Evolutionary conservation across 1,140 invertebrate species (phyloP).

Genomic region (Harpegnathos saltator): DNA sequence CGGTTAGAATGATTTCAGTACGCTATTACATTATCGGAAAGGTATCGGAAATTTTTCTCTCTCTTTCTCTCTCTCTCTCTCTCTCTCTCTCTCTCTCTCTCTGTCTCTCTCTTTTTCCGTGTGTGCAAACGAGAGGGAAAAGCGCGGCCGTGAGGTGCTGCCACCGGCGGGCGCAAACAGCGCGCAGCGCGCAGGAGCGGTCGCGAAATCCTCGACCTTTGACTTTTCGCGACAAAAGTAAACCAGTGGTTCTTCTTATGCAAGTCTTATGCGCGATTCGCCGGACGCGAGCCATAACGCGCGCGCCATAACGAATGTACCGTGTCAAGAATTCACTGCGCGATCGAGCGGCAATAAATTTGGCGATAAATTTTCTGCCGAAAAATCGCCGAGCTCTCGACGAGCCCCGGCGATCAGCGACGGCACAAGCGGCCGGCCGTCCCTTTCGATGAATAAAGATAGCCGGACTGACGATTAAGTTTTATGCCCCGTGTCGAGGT

Average conservation of each 20-base stretch:
- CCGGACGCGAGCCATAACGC: constrained; percentile 1
- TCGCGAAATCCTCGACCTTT: constrained; percentile 54
- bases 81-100: too few species aligned
- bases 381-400: neutral
- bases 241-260: constrained; percentile 37
- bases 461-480: neutral
- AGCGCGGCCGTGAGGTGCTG: constrained; percentile 60
- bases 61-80: too few species aligned
- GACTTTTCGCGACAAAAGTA: constrained; percentile 51
- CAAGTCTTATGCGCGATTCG: constrained; percentile 1
- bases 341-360: neutral
- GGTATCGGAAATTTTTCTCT: too few species aligned
- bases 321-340: neutral
- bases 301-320: constrained; percentile 20
- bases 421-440: too few species aligned
- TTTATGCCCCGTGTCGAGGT: neutral
- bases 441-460: constrained; percentile 7
- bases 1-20: too few species aligned
- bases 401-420: too few species aligned
- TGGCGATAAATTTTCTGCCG: constrained; percentile 30
- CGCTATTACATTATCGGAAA: too few species aligned
- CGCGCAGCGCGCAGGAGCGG: too few species aligned
- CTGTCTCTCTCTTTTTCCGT: too few species aligned
- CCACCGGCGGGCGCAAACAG: constrained; percentile 29
- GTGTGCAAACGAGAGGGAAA: constrained; percentile 46